Evolutionary conservation across 2,113 vertebrate genomes (phyloP), one percentile per base, ranked within the genome.

Genomic region (Thinocorus orbignyianus): DNA sequence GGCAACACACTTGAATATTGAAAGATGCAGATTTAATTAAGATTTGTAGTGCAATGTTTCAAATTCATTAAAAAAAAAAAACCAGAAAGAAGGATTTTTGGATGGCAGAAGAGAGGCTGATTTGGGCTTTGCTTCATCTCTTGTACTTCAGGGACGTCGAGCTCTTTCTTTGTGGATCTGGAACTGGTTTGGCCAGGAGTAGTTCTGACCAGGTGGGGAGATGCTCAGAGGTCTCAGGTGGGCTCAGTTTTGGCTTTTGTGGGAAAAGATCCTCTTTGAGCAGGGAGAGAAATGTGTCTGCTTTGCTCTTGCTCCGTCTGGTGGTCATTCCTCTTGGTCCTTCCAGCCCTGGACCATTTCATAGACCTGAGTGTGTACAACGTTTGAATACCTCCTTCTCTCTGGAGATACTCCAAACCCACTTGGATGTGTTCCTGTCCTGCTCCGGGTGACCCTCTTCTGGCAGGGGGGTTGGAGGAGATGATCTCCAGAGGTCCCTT

Each of bases 21-120:
- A 69, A 58, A 92, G 86, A 69, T 17, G 54, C 1, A 11, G 48
- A 57, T 91, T 91, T 92, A 92, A 92, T 92, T 81, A 69, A 61
- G 72, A 65, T 49, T 62, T 28, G 1, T 35, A 77, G 71, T 64
- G 10, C 49, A 20, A 5, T 28, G 39, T 17, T 88, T 55, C 49
- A 69, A 30, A 46, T 26, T 64, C 13, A 5, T 26, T 35, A 23
- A 18, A 51, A 35, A 23, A 18, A 51, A 35, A 26, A 72, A 65
- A 33, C 24, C 13, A 3, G 30, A 41, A 41, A 52, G 54, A 8
- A 73, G 55, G 35, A 3, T 20, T 49, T 17, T 42, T 24, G 68
- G 62, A 3, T 30, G 64, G 30, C 58, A 74, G 44, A 39, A 66
- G 70, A 37, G 69, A 42, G 49, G 30, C 33, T 26, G 74, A 6